A percentile compares a stretch with the other conserved stretches of the same genome.
Conservation (phyloP, 2,888 invertebrate genomes). For the Euphydryas editha region DNA sequence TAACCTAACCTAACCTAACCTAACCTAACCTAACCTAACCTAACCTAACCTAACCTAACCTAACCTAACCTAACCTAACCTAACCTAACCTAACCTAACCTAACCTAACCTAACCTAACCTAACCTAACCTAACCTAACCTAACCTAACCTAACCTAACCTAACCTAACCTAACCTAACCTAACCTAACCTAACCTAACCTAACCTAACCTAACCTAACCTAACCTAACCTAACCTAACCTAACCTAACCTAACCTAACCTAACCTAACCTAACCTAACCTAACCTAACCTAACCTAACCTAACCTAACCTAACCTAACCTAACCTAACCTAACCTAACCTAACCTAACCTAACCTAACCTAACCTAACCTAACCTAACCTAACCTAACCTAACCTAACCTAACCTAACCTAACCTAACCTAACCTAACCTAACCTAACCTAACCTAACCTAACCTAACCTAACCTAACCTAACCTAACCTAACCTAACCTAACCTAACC, state of each 20-base stretch:
- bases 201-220: slow-evolving; percentile 11
- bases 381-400: slow-evolving; percentile 27
- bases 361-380: slow-evolving; percentile 29
- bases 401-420: slow-evolving; percentile 27
- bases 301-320: slow-evolving; percentile 43
- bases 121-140: slow-evolving; percentile 36
- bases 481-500: slow-evolving; percentile 27
- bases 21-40: slow-evolving; percentile 20
- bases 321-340: slow-evolving; percentile 41
- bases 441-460: slow-evolving; percentile 27
- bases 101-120: slow-evolving; percentile 34
- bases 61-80: slow-evolving; percentile 33
- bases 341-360: slow-evolving; percentile 40
- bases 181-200: slow-evolving; percentile 30
- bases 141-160: slow-evolving; percentile 23
- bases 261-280: slow-evolving; percentile 25
- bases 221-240: slow-evolving; percentile 16
- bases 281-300: slow-evolving; percentile 38
- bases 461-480: slow-evolving; percentile 27
- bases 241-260: slow-evolving; percentile 15
- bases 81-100: slow-evolving; percentile 12
- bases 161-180: slow-evolving; percentile 25
- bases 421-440: slow-evolving; percentile 27
- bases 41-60: slow-evolving; percentile 39
- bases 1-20: slow-evolving; percentile 47